Conservation (phyloP, 2,113 vertebrate genomes). For the Xiphophorus couchianus region DNA sequence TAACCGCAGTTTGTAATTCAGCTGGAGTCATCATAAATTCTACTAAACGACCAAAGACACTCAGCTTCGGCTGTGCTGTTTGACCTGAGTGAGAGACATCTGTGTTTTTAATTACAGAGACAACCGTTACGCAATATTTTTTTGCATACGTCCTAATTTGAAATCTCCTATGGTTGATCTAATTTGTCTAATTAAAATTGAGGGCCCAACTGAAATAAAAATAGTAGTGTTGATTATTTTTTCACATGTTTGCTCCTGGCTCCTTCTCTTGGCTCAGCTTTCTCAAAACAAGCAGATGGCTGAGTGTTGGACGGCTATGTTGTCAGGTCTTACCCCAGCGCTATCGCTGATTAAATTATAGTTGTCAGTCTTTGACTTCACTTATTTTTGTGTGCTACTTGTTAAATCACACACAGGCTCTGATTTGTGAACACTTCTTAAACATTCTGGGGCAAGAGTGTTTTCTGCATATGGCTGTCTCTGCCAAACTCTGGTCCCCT, state of each 20-base stretch:
- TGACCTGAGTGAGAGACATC: not conserved
- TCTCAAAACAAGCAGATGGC: constrained; percentile 52
- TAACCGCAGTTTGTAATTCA: no score
- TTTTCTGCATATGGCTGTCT: constrained; percentile 51
- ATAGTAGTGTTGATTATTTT: constrained; percentile 9
- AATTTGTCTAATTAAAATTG: not conserved
- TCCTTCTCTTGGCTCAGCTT: constrained; percentile 21
- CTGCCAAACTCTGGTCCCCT: constrained; percentile 31
- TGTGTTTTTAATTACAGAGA: not conserved
- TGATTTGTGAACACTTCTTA: constrained; percentile 44
- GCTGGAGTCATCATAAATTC: not conserved
- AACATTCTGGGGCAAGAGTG: constrained; percentile 4
- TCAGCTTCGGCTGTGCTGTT: not conserved
- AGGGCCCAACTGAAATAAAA: constrained; percentile 7
- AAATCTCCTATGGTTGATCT: not conserved
- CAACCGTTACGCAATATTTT: not conserved
- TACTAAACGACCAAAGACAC: not conserved
- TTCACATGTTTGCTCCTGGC: constrained; percentile 34
- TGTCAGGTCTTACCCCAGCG: constrained; percentile 43
- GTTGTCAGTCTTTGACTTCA: constrained; percentile 36
- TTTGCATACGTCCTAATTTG: not conserved
- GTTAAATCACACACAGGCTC: constrained; percentile 36
- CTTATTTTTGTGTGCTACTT: constrained; percentile 18
- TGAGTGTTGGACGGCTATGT: constrained; percentile 33
- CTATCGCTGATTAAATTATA: constrained; percentile 23